Conservation (phyloP, 37 sponge, comb jelly and placozoan species). For the Cliona cf. orientalis region DNA sequence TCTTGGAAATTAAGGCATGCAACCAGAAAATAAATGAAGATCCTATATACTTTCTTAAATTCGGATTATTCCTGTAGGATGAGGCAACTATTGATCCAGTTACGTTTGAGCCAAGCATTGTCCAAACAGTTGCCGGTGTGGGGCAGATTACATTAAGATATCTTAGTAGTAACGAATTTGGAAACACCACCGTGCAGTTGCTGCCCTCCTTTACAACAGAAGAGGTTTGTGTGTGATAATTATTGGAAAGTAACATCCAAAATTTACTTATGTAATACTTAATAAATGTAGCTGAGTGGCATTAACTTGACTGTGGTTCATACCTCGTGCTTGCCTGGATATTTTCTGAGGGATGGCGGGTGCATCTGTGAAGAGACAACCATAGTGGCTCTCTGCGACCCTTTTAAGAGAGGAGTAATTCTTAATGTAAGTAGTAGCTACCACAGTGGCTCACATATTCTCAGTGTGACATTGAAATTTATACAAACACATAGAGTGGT, state of each 20-base stretch:
- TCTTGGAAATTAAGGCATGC: background rate
- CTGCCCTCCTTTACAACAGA: background rate
- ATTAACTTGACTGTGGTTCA: background rate
- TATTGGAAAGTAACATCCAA: too few species aligned
- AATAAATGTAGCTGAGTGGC: background rate
- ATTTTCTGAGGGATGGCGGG: background rate
- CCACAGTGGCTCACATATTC: background rate
- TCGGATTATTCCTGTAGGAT: background rate
- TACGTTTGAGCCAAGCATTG: constrained; percentile 21
- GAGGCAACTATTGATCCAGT: background rate
- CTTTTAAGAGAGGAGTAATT: background rate
- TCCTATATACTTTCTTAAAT: too few species aligned
- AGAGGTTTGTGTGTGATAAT: too few species aligned
- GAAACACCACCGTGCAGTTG: background rate
- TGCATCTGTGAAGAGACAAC: constrained; percentile 3
- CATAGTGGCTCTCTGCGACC: background rate
- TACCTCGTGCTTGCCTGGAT: constrained; percentile 1
- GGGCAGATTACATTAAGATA: background rate
- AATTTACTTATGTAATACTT: too few species aligned
- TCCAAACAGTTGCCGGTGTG: background rate
- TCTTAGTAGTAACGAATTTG: background rate
- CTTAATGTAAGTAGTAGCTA: constrained; percentile 11
- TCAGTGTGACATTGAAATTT: background rate
- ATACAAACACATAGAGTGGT: constrained; percentile 15
- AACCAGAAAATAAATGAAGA: too few species aligned